Base-by-base conservation (phyloP, 2,888 invertebrate species). In the Zaprionus bogoriensis region DNA sequence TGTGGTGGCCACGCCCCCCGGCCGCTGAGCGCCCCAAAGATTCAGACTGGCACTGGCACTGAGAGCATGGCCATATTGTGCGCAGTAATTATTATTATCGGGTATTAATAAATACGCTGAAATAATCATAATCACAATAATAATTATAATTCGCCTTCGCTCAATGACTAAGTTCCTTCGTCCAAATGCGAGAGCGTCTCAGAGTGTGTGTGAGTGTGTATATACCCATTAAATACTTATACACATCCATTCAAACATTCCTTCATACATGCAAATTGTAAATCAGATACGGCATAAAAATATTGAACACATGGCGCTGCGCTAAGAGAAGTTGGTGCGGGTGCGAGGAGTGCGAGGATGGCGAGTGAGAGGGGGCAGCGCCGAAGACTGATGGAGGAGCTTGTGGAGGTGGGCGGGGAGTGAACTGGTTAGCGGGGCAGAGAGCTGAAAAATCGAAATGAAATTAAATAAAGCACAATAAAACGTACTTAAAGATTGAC, bases 401-500 rank as follows among this genome's bases (percentile, higher is more conserved):
- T 14, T 36, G 9, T 36, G 14, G 32, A 4, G 32, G 32, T 36
- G 17, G n/a, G 20, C 12, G 39, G n/a, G 9, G 23, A 14, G 20
- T 19, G 12, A 5, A 6, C 36, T 32, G 30, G 32, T 19, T 39
- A 17, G 36, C 45, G 52, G 50, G 48, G 36, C 7, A 28, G 55
- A 61, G n/a, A 55, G 59, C 62, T 55, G 75, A 61, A 64, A 82
- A 71, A 76, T 77, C 70, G 70, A 74, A 70, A 70, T 70, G 62
- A 80, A 80, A 83, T 80, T 77, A 83, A 80, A 80, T 80, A 77
- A 80, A 84, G 74, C 80, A 83, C 81, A 77, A 80, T 80, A 84
- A 80, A 84, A 81, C 74, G 84, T 80, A 81, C 84, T 80, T 84
- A 78, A 72, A 80, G 70, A 76, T 78, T 81, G 76, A 84, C 78